Percentiles rank a stretch among this genome's conserved stretches.
Conservation (phyloP, 2,888 invertebrate species). For the Ectemnius continuus region DNA sequence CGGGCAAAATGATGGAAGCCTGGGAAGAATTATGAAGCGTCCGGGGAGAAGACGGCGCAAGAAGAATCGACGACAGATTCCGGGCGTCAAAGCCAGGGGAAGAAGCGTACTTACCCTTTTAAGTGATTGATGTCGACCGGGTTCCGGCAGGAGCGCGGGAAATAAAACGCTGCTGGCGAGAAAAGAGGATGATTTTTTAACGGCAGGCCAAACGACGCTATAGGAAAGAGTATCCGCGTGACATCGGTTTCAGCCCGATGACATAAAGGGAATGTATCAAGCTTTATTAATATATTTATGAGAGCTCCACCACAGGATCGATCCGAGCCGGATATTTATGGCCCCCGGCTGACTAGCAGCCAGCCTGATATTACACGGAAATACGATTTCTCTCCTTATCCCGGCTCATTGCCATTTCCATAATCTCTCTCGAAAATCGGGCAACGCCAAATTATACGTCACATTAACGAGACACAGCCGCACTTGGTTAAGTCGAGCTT, state of each 20-base stretch:
- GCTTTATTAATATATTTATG: constrained; percentile 45
- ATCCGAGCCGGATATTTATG: constrained; percentile 8
- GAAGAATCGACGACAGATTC: constrained; percentile 58
- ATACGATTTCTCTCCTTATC: background rate
- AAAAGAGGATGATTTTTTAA: constrained; percentile 56
- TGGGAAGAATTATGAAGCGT: constrained; percentile 57
- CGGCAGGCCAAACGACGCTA: constrained; percentile 36
- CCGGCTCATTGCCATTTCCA: background rate
- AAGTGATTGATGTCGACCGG: constrained; percentile 60
- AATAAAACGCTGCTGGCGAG: constrained; percentile 32
- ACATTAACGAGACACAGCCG: background rate
- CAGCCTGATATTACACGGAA: background rate
- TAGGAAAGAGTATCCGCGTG: constrained; percentile 20
- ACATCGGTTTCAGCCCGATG: constrained; percentile 7
- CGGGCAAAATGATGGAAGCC: constrained; percentile 50
- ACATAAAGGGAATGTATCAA: constrained; percentile 22
- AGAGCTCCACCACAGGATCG: constrained; percentile 19
- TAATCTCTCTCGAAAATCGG: constrained; percentile 2
- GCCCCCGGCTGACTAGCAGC: background rate
- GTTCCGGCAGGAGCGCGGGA: constrained; percentile 21
- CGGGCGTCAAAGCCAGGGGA: constrained; percentile 57
- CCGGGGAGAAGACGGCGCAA: constrained; percentile 41
- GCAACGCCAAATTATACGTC: no score
- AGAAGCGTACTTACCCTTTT: constrained; percentile 57
- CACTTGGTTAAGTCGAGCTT: background rate